Conservation (phyloP, 2,888 invertebrate species). For the Galeruca laticollis region DNA sequence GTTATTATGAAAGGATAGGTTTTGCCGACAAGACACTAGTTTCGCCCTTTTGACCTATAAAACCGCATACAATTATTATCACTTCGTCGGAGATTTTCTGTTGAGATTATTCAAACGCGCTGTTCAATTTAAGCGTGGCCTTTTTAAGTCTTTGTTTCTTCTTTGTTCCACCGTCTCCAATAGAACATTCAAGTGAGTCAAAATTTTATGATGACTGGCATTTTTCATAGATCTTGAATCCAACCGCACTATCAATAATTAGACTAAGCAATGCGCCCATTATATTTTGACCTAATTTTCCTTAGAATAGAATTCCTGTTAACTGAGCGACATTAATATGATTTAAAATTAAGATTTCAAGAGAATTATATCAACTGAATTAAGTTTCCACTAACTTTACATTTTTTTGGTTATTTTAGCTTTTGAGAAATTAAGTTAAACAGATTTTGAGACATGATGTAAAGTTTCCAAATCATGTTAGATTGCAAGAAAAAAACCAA, state of each 20-base stretch:
- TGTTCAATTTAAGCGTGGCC: neutral
- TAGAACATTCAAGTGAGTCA: neutral
- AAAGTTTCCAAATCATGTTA: too few species aligned
- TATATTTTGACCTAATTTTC: too few species aligned
- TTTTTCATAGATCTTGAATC: neutral
- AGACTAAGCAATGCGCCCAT: neutral
- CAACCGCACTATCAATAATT: neutral
- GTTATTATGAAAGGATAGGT: too few species aligned
- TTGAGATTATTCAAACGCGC: constrained; percentile 12
- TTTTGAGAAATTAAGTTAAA: too few species aligned
- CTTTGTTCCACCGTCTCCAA: neutral
- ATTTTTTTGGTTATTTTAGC: too few species aligned
- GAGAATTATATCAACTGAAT: too few species aligned
- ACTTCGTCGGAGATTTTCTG: neutral
- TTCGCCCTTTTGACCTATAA: neutral
- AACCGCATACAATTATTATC: neutral
- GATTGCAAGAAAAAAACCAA: too few species aligned
- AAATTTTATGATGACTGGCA: neutral
- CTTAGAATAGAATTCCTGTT: too few species aligned
- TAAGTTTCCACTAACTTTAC: too few species aligned
- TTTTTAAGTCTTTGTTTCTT: neutral
- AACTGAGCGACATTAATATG: too few species aligned
- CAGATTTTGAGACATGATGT: too few species aligned
- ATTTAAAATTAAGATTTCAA: too few species aligned
- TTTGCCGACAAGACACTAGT: neutral